Conservation (phyloP, 2,888 invertebrate species). For the Isoperla grammatica region DNA sequence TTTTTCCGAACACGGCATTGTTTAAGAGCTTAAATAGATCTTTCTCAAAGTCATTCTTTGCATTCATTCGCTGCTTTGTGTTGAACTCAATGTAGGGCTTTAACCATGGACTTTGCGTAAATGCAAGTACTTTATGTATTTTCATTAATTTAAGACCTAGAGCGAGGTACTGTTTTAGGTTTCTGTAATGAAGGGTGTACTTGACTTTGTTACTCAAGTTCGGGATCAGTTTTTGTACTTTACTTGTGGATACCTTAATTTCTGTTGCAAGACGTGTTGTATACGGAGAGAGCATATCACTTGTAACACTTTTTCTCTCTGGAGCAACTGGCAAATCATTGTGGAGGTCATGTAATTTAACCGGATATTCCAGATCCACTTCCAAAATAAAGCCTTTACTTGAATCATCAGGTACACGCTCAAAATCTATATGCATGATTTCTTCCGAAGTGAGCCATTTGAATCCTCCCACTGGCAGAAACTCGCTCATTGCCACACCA, state of each 20-base stretch:
- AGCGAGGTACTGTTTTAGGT: conserved; percentile 36
- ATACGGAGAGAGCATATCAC: conserved; percentile 13
- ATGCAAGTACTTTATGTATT: conserved; percentile 37
- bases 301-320: conserved; percentile 13
- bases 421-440: conserved; percentile 13
- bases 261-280: not conserved
- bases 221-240: conserved; percentile 17
- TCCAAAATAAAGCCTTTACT: conserved; percentile 40
- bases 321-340: conserved; percentile 37
- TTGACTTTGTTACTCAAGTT: conserved; percentile 27
- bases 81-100: conserved; percentile 39
- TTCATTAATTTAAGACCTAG: conserved; percentile 35
- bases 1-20: conserved; percentile 41
- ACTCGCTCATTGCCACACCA: conserved; percentile 32
- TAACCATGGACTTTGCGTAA: conserved; percentile 38
- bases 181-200: conserved; percentile 39
- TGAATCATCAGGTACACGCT: conserved; percentile 23
- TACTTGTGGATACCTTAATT: not conserved
- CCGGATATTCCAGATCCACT: conserved; percentile 43
- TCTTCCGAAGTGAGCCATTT: conserved; percentile 34
- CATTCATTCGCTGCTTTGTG: conserved; percentile 35
- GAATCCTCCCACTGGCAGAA: conserved; percentile 36
- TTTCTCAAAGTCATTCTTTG: conserved; percentile 39
- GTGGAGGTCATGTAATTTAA: conserved; percentile 38
- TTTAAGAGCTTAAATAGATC: conserved; percentile 41